These are phyloP conservation scores for Neopelma chrysocephalum DNA, from an alignment of 2,797 vertebrate genomes.

Conservation along the genomic window DNA sequence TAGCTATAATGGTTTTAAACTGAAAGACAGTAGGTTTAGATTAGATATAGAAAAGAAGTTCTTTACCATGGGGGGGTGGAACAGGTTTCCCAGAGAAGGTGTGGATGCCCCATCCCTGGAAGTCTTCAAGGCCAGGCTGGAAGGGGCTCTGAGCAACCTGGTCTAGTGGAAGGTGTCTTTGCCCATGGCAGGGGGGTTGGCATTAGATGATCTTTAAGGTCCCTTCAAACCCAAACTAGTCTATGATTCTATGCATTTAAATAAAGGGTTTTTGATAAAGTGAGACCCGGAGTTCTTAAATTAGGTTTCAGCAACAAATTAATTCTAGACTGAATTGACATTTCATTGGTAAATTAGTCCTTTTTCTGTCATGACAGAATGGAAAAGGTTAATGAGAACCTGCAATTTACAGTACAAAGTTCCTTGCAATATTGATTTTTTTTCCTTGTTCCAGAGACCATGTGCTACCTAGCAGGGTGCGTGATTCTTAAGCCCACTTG, in stretches of 20 bases:
- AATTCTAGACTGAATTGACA: not conserved
- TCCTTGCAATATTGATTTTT: not conserved
- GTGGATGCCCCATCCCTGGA: no score
- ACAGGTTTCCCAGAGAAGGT: not conserved
- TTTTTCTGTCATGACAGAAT: not conserved
- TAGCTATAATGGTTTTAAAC: not conserved
- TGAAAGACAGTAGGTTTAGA: not conserved
- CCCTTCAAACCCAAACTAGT: not conserved
- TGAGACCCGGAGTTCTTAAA: not conserved
- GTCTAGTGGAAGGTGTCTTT: not conserved
- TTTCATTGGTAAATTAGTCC: not conserved
- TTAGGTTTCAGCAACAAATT: not conserved
- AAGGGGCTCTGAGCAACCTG: not conserved
- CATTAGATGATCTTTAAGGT: not conserved
- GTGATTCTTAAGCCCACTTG: conserved; percentile 10
- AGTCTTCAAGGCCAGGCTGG: not conserved
- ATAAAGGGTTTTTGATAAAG: not conserved
- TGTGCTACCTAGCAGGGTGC: not conserved
- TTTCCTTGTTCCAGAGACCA: not conserved
- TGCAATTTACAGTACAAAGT: not conserved
- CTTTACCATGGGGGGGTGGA: not conserved
- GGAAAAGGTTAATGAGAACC: conserved; percentile 31
- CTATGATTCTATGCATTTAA: not conserved
- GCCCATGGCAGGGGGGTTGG: fast-evolving
- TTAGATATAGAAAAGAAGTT: not conserved